Conservation (phyloP, 2,113 vertebrate species). For the Martes martes region DNA sequence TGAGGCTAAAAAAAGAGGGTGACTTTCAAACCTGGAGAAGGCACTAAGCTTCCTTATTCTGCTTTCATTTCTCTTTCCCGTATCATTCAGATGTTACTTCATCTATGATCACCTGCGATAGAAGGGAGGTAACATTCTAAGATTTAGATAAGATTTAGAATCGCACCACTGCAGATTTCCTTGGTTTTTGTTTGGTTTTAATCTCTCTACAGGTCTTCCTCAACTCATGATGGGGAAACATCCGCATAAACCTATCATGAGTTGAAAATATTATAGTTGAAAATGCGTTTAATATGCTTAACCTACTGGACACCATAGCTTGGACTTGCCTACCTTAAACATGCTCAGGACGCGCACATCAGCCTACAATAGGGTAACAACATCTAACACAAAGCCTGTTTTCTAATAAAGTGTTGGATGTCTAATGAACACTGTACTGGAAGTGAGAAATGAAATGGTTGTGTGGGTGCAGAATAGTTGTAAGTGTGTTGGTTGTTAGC, state of each 20-base stretch:
- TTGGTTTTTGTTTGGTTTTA: not conserved
- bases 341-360: not conserved
- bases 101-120: not conserved
- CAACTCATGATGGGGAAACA: not conserved
- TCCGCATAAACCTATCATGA: not conserved
- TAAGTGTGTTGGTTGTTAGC: not conserved
- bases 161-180: not conserved
- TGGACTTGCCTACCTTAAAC: not conserved
- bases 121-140: not conserved
- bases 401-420: not conserved
- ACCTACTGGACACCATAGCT: not conserved
- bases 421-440: not conserved
- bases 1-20: not conserved
- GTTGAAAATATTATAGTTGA: not conserved
- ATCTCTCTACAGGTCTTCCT: not conserved
- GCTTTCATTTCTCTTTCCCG: conserved; percentile 34
- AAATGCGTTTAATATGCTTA: not conserved
- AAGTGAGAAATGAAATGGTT: not conserved
- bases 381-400: not conserved
- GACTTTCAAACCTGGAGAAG: not conserved
- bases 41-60: not conserved
- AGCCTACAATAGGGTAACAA: not conserved
- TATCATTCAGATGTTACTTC: not conserved
- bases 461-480: not conserved
- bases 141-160: not conserved